phyloP scores from a whole-genome alignment of 2,113 vertebrate genomes.

The Epinephelus fuscoguttatus region DNA sequence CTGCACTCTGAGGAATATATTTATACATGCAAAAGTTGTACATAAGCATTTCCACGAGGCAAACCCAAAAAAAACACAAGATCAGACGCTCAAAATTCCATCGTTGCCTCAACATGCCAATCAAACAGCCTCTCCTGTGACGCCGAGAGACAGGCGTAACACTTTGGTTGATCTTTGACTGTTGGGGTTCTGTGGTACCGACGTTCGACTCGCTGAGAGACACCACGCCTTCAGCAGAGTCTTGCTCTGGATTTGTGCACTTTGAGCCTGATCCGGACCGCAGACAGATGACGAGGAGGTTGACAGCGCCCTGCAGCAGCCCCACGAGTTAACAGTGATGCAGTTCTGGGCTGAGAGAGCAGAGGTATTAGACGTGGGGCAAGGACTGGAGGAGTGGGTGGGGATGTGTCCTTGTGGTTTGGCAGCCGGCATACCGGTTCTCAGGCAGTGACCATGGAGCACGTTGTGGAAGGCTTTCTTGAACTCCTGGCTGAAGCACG shows the following conservation, averaged over 20 bases:
- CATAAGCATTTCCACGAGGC: background rate
- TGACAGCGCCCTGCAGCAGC: conserved; percentile 51
- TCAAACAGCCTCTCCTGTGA: conserved; percentile 88
- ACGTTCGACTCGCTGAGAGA: conserved; percentile 73
- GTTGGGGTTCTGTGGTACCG: conserved; percentile 41
- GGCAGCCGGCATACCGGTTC: conserved; percentile 55
- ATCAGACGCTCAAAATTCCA: background rate
- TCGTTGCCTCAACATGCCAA: background rate
- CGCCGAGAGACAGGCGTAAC: conserved; percentile 85
- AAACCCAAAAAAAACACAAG: background rate
- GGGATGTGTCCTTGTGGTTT: conserved; percentile 41
- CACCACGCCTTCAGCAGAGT: conserved; percentile 90
- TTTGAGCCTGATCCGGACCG: conserved; percentile 56
- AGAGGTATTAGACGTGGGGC: background rate
- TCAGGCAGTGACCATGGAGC: conserved; percentile 88
- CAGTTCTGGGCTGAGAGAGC: conserved; percentile 2
- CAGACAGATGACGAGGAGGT: conserved; percentile 39
- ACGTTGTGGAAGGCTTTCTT: conserved; percentile 95
- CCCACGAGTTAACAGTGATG: background rate
- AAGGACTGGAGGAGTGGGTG: conserved; percentile 16
- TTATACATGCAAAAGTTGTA: conserved; percentile 21
- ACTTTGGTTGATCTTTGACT: conserved; percentile 81
- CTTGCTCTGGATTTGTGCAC: conserved; percentile 84
- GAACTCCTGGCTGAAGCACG: conserved; percentile 96
- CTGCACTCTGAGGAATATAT: conserved; percentile 3